Base-by-base conservation (phyloP, 1,140 invertebrate genomes). In the Hirudo medicinalis region DNA sequence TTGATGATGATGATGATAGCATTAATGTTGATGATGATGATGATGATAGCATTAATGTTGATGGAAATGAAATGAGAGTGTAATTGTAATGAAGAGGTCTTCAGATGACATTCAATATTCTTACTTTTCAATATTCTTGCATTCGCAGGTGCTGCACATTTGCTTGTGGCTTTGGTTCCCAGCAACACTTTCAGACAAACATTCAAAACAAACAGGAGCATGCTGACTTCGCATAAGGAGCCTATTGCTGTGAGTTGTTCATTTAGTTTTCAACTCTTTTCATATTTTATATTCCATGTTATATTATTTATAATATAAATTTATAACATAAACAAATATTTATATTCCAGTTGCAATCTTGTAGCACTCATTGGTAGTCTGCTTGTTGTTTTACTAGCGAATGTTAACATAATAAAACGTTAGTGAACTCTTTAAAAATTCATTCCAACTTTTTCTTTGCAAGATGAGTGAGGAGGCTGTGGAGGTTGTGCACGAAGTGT, bases 151-250 rank as follows among this genome's bases (percentile, higher is more conserved):
- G 91, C 91, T 43, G 90, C 91, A 25, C 88, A 89, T 78, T 83
- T 95, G 40, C 82, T 95, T 27, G 90, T 94, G 8, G 90, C 91
- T 2, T 80, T 94, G 54, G 91, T 95, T 40, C 91, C 91, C 0
- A 92, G 89, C 75, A 87, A 88, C 70, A 88, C 90, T 75, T 94
- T 94, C 82, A 84, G 91, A 67, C 90, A 92, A 76, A 88, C 90
- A 17, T 94, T 91, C 80, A 83, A 88, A 66, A 86, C 84, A 57
- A 86, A 86, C 6, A 84, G 88, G 69, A 80, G 77, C 74, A 76
- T 82, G 25, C 73, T 81, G 5, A 80, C 78, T 76, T 81, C 81
- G 70, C 79, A 80, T 71, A 83, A 82, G 75, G 82, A 83, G 72
- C 75, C 40, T 1, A 74, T 81, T 49, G 70, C 77, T 25, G 81